A percentile compares a stretch with the other conserved stretches of the same genome.
phyloP scores from a whole-genome alignment of 2,888 invertebrate genomes.

The Eurytoma adleriae region DNA sequence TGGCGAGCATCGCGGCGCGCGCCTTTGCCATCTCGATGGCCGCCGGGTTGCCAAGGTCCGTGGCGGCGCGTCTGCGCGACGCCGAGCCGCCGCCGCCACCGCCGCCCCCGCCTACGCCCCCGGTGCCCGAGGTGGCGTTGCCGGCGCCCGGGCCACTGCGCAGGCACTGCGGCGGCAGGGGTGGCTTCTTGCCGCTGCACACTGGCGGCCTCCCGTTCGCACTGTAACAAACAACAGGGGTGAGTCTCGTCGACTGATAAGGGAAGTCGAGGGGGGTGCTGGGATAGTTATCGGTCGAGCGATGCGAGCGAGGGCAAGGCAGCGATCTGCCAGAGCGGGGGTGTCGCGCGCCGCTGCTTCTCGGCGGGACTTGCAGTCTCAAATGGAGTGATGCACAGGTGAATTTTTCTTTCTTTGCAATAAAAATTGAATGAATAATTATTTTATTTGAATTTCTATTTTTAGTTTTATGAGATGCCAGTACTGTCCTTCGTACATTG shows the following conservation, averaged over 20 bases:
- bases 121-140: conserved; percentile 69
- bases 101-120: conserved; percentile 67
- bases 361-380: too few relatives aligned
- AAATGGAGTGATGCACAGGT: too few relatives aligned
- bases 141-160: conserved; percentile 50
- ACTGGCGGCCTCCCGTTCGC: conserved; percentile 74
- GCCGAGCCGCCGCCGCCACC: conserved; percentile 58
- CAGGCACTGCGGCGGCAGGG: conserved; percentile 64
- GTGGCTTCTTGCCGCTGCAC: conserved; percentile 73
- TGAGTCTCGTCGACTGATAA: neutral
- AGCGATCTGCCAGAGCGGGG: neutral
- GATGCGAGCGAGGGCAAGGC: neutral
- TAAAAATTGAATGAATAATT: too few relatives aligned
- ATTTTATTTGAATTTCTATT: too few relatives aligned
- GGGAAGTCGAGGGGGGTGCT: neutral
- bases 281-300: neutral
- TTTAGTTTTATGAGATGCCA: too few relatives aligned
- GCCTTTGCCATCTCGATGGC: conserved; percentile 76
- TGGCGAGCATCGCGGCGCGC: conserved; percentile 76
- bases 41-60: conserved; percentile 75
- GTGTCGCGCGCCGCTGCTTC: neutral
- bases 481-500: too few relatives aligned
- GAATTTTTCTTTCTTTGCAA: too few relatives aligned
- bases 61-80: conserved; percentile 76
- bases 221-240: conserved; percentile 59